Evolutionary conservation across 2,113 vertebrate species (phyloP), one percentile per base, ranked within the genome.

Genomic region (Fregetta grallaria): DNA sequence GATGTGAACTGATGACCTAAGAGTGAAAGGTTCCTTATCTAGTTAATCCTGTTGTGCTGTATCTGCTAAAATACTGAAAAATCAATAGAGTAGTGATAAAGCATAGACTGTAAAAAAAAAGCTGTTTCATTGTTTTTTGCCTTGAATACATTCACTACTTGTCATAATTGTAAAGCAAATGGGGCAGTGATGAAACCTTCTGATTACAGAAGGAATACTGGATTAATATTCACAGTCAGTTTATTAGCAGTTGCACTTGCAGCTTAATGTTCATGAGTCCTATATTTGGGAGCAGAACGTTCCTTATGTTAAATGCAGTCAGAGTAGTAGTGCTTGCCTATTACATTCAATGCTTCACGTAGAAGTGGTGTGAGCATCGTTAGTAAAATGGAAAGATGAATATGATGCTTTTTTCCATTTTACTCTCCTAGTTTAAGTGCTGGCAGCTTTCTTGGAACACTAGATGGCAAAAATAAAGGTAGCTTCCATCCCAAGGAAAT

Each of bases 11-110:
- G 75, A 92, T 59, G 86, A n/a, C 86, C 44, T 84, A 78, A 70
- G 77, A 96, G 84, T 72, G 73, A 93, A 95, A 95, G 78, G 63
- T 88, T 97, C 90, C 86, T 86, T 90, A 66, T 42, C 90, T 90
- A 83, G 78, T 94, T 96, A 92, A 93, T 95, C 81, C 59, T 77
- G 80, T 93, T 88, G 67, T 95, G 77, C 86, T 77, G 59, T 62
- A 78, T 93, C 84, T 88, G 91, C 72, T 94, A 87, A 95, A 95
- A 86, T 63, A 79, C 40, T 82, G 87, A 90, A 92, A 94, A 97
- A 94, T 96, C 88, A 89, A 82, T 92, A 61, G 62, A 81, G 56
- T 19, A 76, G 29, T 62, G 59, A 71, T 81, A 94, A 94, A 91
- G 13, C 11, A 1, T 27, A 56, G n/a, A 71, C 52, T 53, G 66